Evolutionary conservation across 1,140 invertebrate genomes (phyloP).

Genomic region (Sitophilus oryzae): DNA sequence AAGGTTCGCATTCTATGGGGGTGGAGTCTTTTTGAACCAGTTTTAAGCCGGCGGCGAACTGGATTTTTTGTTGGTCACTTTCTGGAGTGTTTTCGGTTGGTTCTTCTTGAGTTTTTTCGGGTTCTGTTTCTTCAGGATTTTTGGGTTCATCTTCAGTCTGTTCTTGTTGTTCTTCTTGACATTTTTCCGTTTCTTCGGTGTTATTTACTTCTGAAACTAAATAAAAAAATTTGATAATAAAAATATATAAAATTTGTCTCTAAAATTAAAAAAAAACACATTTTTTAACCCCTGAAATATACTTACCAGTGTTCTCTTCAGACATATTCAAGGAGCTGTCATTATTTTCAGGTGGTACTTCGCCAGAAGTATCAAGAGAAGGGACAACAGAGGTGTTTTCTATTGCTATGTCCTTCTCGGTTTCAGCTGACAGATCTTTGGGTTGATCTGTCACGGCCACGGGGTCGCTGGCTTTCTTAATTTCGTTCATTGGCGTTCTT

Average conservation of each 20-base stretch:
- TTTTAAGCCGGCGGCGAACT: conserved; percentile 37
- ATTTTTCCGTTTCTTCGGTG: too few relatives aligned
- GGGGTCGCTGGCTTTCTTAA: conserved; percentile 1
- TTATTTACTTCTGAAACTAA: background rate
- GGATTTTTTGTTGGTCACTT: conserved; percentile 33
- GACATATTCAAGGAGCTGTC: too few relatives aligned
- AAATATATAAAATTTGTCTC: too few relatives aligned
- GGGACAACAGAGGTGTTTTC: too few relatives aligned
- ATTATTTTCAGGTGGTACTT: too few relatives aligned
- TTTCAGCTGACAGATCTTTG: background rate
- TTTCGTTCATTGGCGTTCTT: conserved; percentile 18
- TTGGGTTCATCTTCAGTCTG: background rate
- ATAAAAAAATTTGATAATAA: too few relatives aligned
- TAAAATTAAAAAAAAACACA: too few relatives aligned
- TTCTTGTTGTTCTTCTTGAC: too few relatives aligned
- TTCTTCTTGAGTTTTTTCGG: background rate
- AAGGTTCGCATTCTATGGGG: conserved; percentile 20
- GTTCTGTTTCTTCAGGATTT: background rate
- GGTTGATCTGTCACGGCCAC: background rate
- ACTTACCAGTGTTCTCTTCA: too few relatives aligned
- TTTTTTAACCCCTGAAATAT: too few relatives aligned
- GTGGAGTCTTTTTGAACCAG: conserved; percentile 30
- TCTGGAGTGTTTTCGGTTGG: background rate
- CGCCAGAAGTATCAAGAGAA: too few relatives aligned
- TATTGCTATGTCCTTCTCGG: background rate